Evolutionary conservation across 2,113 vertebrate species (phyloP).

Genomic region (Dicerorhinus sumatrensis): DNA sequence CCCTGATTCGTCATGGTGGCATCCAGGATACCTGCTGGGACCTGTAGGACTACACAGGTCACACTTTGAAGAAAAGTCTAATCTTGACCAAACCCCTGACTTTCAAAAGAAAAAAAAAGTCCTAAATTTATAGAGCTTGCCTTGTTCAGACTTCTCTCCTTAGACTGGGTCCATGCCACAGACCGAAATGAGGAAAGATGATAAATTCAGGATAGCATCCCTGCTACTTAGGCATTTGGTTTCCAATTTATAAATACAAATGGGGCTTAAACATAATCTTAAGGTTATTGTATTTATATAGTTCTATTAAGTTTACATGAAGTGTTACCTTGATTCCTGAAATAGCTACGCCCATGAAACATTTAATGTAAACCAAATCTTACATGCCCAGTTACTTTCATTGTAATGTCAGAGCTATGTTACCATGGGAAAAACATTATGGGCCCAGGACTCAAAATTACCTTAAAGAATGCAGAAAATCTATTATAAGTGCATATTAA

Average conservation of each 20-base stretch:
- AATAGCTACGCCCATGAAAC: constrained; percentile 2
- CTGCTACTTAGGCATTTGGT: background rate
- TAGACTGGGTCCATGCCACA: background rate
- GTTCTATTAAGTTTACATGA: background rate
- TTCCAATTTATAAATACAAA: constrained; percentile 3
- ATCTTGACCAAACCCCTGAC: background rate
- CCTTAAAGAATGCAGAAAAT: constrained; percentile 66
- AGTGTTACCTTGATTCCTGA: constrained; percentile 19
- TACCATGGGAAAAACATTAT: background rate
- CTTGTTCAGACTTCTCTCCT: background rate
- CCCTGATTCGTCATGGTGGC: background rate
- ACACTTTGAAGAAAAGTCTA: background rate
- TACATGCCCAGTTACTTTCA: background rate
- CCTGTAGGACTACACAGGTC: background rate
- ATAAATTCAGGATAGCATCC: background rate
- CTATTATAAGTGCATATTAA: constrained; percentile 56
- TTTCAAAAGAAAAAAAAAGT: background rate
- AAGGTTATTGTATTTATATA: background rate
- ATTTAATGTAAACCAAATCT: background rate
- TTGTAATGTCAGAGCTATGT: background rate
- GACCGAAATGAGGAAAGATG: background rate
- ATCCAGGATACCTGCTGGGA: background rate
- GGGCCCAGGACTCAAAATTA: constrained; percentile 53
- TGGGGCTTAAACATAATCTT: background rate
- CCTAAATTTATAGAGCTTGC: background rate